Evolutionary conservation across 2,113 vertebrate species (phyloP).

Genomic region (Brachypodius melanocephalos): DNA sequence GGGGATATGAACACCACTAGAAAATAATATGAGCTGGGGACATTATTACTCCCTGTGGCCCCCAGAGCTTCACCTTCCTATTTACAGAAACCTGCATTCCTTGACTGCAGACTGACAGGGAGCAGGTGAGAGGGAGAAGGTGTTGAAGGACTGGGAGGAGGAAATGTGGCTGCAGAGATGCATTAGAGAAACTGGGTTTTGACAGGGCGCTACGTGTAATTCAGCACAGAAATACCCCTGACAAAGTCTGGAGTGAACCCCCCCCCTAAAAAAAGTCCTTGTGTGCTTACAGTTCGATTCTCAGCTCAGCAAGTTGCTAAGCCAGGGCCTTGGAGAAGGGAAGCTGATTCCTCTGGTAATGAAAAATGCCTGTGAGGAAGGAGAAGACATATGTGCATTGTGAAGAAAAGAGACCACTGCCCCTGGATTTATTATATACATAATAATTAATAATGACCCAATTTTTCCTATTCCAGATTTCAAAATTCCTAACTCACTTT

Average conservation of each 20-base stretch:
- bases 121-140: neutral
- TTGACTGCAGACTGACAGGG: neutral
- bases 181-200: neutral
- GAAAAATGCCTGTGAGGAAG: constrained; percentile 46
- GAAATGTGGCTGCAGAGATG: neutral
- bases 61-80: neutral
- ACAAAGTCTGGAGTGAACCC: neutral
- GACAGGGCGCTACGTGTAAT: neutral
- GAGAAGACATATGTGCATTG: constrained; percentile 35
- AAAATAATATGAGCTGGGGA: neutral
- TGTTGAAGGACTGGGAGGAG: neutral
- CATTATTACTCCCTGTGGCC: neutral
- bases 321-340: neutral
- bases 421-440: constrained; percentile 57
- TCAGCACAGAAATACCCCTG: neutral
- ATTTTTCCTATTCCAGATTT: constrained; percentile 54
- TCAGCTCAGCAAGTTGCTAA: neutral
- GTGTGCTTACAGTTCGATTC: neutral
- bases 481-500: constrained; percentile 62
- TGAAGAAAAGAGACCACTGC: constrained; percentile 27
- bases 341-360: neutral
- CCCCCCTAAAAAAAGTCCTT: neutral
- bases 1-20: neutral
- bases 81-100: neutral
- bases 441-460: constrained; percentile 69